phyloP scores from a whole-genome alignment of 2,797 vertebrate species.

The Pseudochromis fuscus region DNA sequence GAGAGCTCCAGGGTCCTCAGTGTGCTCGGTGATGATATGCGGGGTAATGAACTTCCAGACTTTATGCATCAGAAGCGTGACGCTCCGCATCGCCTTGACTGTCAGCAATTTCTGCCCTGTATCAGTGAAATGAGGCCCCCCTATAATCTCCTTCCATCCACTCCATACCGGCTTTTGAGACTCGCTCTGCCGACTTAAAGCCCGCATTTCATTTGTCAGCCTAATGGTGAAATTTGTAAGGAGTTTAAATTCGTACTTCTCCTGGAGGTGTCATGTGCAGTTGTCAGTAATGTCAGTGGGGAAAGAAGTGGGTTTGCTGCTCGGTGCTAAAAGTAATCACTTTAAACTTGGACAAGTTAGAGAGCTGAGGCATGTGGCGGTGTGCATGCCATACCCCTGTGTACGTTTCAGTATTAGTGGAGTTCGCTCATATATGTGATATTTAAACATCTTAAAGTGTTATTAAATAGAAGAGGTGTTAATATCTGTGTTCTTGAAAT shows the following conservation, averaged over 20 bases:
- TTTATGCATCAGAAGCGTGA: conserved; percentile 78
- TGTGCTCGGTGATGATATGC: conserved; percentile 76
- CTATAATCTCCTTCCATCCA: conserved; percentile 79
- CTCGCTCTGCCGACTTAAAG: conserved; percentile 75
- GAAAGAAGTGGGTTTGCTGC: conserved; percentile 53
- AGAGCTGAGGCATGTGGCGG: conserved; percentile 35
- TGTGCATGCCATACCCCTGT: too few species aligned
- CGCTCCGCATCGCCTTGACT: conserved; percentile 66
- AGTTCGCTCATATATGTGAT: too few species aligned
- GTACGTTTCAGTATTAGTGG: conserved; percentile 4
- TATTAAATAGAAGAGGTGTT: too few species aligned
- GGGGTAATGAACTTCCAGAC: conserved; percentile 78
- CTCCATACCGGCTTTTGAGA: conserved; percentile 71
- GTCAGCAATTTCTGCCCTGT: conserved; percentile 72
- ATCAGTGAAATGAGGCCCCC: conserved; percentile 64
- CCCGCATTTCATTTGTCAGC: conserved; percentile 81
- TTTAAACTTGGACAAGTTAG: conserved; percentile 65
- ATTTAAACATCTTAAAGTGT: too few species aligned
- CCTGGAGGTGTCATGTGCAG: conserved; percentile 69
- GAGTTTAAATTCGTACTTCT: conserved; percentile 78
- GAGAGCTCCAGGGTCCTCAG: conserved; percentile 67
- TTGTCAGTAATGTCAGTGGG: conserved; percentile 53
- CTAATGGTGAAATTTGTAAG: conserved; percentile 81
- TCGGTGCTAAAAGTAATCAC: conserved; percentile 63
- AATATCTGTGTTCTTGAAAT: too few species aligned